Conservation (phyloP, 2,113 vertebrate genomes). For the Malurus cyaneus region DNA sequence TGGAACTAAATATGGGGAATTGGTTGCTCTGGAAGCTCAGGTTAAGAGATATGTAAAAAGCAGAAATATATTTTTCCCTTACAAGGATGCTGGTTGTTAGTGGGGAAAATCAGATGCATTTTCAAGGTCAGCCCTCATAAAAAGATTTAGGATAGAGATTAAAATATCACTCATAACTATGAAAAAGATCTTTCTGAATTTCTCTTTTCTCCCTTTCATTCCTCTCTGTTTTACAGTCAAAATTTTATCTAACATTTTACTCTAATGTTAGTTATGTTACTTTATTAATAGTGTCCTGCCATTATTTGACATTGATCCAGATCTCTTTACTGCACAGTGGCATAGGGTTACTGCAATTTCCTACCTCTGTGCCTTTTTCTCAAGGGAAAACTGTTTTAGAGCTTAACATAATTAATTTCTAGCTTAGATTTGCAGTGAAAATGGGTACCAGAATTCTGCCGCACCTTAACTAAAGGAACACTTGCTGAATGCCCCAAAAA, state of each 20-base stretch:
- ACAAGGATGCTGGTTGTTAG: not conserved
- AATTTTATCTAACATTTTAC: conserved; percentile 12
- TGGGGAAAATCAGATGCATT: not conserved
- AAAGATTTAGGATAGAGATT: not conserved
- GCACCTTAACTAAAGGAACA: conserved; percentile 11
- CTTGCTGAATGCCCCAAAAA: conserved; percentile 14
- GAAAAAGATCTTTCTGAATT: not conserved
- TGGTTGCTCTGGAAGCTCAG: not conserved
- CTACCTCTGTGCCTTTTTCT: conserved; percentile 66
- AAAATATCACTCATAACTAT: not conserved
- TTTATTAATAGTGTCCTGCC: conserved; percentile 11
- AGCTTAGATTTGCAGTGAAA: conserved; percentile 58
- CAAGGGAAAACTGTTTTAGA: conserved; percentile 53
- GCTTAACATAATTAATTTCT: conserved; percentile 64
- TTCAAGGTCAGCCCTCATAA: not conserved
- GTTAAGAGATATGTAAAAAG: not conserved
- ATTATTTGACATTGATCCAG: conserved; percentile 58
- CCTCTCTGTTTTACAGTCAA: conserved; percentile 1
- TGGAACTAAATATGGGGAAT: not conserved
- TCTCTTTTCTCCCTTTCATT: conserved; percentile 7
- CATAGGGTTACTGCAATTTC: conserved; percentile 69
- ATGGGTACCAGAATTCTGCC: conserved; percentile 53
- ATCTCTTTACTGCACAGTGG: conserved; percentile 45
- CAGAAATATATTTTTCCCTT: not conserved
- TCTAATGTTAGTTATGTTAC: not conserved